Evolutionary conservation across 2,888 invertebrate species (phyloP).

Genomic region (Scaptomyza parva): DNA sequence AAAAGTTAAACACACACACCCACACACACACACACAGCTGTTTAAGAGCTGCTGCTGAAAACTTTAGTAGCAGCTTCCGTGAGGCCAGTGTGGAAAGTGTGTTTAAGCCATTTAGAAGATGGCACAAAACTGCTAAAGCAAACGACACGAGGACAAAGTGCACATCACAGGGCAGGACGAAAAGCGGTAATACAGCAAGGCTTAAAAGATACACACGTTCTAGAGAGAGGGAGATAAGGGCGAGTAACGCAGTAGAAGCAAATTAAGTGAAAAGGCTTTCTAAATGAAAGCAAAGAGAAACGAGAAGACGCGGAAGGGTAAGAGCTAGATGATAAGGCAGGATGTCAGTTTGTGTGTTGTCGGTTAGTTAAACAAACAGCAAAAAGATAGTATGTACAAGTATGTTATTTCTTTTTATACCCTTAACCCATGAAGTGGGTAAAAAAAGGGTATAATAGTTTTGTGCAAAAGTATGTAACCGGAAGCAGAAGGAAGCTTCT

Average conservation of each 20-base stretch:
- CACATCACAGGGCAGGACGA: background rate
- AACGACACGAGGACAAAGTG: slow-evolving; percentile 26
- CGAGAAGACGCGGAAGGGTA: background rate
- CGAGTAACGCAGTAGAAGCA: slow-evolving; percentile 42
- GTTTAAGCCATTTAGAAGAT: slow-evolving; percentile 65
- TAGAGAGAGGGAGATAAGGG: background rate
- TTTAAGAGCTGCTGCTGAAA: slow-evolving; percentile 27
- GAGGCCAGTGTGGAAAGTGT: slow-evolving; percentile 38
- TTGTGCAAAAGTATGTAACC: no score
- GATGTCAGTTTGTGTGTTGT: slow-evolving; percentile 17
- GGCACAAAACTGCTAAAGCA: slow-evolving; percentile 37
- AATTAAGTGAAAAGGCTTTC: slow-evolving; percentile 64
- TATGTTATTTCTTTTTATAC: no score
- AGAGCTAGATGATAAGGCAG: slow-evolving; percentile 21
- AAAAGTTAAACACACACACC: slow-evolving; percentile 38
- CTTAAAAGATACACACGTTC: background rate
- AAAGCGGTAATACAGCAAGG: background rate
- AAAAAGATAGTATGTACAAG: slow-evolving; percentile 12
- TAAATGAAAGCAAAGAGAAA: slow-evolving; percentile 31
- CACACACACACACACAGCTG: background rate
- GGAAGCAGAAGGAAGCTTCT: no score
- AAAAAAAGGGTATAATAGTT: no score
- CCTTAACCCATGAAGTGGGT: no score
- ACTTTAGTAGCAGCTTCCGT: slow-evolving; percentile 52
- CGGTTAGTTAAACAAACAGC: slow-evolving; percentile 21